phyloP scores from a whole-genome alignment of 1,140 invertebrate genomes.

The Drosophila erecta region DNA sequence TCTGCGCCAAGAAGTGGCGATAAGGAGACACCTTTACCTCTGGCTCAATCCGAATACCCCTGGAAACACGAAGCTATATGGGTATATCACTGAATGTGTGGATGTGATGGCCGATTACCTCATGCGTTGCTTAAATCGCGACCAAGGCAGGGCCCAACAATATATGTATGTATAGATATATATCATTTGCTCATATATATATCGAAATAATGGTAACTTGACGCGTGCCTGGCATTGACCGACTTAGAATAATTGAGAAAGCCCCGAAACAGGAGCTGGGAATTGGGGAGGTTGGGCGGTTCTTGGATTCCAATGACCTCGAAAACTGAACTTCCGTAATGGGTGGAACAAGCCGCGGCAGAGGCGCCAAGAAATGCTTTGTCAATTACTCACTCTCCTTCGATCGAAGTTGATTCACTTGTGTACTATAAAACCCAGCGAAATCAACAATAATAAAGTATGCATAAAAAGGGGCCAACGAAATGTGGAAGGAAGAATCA shows the following conservation, averaged over 20 bases:
- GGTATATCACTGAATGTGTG: constrained; percentile 24
- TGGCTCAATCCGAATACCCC: constrained; percentile 5
- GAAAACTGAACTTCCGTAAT: constrained; percentile 41
- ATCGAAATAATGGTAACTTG: constrained; percentile 45
- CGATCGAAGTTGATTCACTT: constrained; percentile 42
- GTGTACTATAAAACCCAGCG: constrained; percentile 8
- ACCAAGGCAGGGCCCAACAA: constrained; percentile 57
- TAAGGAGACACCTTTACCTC: constrained; percentile 21
- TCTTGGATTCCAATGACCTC: constrained; percentile 44
- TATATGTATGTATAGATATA: constrained; percentile 14
- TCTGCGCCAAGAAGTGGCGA: constrained; percentile 1
- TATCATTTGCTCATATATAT: constrained; percentile 9
- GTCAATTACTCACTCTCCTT: constrained; percentile 36
- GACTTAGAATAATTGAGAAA: constrained; percentile 59
- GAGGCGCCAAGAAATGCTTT: constrained; percentile 39
- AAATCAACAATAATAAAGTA: constrained; percentile 33
- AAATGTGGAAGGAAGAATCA: constrained; percentile 12
- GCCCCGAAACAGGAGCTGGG: constrained; percentile 41
- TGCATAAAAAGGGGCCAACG: constrained; percentile 26
- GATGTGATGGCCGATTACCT: constrained; percentile 49
- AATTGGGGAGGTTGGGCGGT: constrained; percentile 12
- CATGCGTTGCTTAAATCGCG: constrained; percentile 49
- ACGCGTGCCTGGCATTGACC: constrained; percentile 68
- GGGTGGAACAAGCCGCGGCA: constrained; percentile 16
- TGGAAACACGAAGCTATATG: constrained; percentile 38